Conservation (phyloP, 1,140 invertebrate genomes). For the Melitaea cinxia region DNA sequence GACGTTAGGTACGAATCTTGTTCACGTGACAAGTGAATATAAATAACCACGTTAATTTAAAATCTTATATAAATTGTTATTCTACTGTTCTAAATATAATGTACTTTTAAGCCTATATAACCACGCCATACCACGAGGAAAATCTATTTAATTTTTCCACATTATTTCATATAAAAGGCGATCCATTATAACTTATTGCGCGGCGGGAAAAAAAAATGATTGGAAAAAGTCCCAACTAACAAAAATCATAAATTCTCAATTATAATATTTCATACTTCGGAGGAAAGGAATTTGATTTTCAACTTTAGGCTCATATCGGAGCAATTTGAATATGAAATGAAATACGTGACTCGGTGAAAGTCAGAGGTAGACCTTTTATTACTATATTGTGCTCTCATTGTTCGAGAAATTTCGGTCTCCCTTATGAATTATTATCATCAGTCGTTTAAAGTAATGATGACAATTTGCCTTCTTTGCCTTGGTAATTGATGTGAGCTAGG, state of each 20-base stretch:
- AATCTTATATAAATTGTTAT: no score
- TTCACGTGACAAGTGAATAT: no score
- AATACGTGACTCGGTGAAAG: conserved; percentile 48
- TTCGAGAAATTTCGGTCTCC: conserved; percentile 24
- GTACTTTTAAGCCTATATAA: no score
- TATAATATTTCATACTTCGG: conserved; percentile 46
- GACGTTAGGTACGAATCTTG: no score
- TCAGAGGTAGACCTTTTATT: conserved; percentile 39
- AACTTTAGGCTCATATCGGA: conserved; percentile 38
- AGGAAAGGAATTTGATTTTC: conserved; percentile 47
- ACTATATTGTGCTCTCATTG: conserved; percentile 43
- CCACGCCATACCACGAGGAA: neutral
- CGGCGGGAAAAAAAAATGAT: conserved; percentile 7
- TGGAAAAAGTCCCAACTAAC: conserved; percentile 15
- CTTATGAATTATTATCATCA: conserved; percentile 23
- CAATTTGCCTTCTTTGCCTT: neutral
- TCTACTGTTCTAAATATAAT: no score
- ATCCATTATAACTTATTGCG: neutral
- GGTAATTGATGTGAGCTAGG: neutral
- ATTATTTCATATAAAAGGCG: neutral
- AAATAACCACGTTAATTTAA: no score
- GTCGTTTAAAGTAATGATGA: neutral
- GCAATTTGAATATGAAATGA: conserved; percentile 51
- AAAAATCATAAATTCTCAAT: conserved; percentile 35
- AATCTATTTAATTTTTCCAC: neutral